Evolutionary conservation across 2,113 vertebrate genomes (phyloP).

Genomic region (Alouatta palliata): DNA sequence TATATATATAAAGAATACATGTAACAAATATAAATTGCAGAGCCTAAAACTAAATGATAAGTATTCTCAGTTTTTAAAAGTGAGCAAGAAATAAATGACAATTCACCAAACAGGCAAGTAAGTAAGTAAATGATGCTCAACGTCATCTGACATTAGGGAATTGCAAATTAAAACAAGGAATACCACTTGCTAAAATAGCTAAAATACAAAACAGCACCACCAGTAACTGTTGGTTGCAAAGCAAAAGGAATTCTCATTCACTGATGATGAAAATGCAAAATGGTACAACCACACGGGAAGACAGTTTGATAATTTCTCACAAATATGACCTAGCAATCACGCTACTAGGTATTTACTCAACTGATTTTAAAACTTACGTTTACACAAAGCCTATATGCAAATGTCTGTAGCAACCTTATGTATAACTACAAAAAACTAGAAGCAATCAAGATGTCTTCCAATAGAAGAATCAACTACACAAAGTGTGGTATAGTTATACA

Average conservation of each 20-base stretch:
- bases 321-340: background rate
- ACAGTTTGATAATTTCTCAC: background rate
- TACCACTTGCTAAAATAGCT: background rate
- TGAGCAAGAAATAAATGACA: background rate
- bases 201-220: background rate
- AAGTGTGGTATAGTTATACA: background rate
- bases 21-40: background rate
- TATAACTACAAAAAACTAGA: background rate
- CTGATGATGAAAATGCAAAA: background rate
- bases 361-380: background rate
- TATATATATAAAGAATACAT: constrained; percentile 7
- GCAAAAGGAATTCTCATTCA: background rate
- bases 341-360: background rate
- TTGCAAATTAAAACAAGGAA: background rate
- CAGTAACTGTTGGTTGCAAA: background rate
- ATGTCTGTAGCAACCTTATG: background rate
- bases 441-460: background rate
- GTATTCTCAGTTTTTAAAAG: background rate
- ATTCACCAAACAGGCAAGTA: background rate
- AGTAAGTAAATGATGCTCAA: background rate
- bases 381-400: background rate
- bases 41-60: background rate
- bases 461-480: background rate
- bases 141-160: background rate
- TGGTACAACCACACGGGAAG: background rate